Evolutionary conservation across 2,888 invertebrate genomes (phyloP).

Genomic region (Gnatocerus cornutus): DNA sequence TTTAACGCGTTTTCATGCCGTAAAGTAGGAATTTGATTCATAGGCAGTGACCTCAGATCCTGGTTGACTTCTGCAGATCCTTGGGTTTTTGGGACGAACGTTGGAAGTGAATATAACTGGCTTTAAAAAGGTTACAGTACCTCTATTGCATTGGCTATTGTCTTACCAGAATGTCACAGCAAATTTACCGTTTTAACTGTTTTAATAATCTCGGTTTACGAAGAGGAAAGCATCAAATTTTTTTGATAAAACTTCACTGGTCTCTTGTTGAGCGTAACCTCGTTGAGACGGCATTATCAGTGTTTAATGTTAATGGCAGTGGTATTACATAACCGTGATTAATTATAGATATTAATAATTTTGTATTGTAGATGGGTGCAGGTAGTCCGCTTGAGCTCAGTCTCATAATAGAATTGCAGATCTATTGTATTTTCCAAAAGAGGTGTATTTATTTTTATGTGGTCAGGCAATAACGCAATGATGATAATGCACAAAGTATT

Average conservation of each 20-base stretch:
- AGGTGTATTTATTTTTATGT: constrained; percentile 38
- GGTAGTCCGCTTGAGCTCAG: constrained; percentile 29
- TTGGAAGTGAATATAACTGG: no score
- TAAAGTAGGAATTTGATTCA: constrained; percentile 4
- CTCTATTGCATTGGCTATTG: no score
- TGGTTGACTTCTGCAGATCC: no score
- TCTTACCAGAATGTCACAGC: no score
- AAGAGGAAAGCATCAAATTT: no score
- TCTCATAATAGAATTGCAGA: constrained; percentile 36
- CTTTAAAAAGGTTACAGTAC: no score
- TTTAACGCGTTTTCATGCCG: constrained; percentile 1
- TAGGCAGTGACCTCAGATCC: no score
- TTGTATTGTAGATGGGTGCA: constrained; percentile 38
- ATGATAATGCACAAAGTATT: constrained; percentile 40
- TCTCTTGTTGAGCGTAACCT: background rate
- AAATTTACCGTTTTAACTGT: no score
- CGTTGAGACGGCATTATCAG: constrained; percentile 1
- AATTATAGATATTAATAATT: constrained; percentile 39
- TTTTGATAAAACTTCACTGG: no score
- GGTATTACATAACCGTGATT: constrained; percentile 31
- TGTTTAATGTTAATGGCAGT: constrained; percentile 23
- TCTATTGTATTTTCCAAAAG: constrained; percentile 40
- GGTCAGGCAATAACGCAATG: constrained; percentile 41
- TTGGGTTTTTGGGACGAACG: no score
- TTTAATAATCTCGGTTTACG: no score